A percentile compares a stretch with the other conserved stretches of the same genome.
Conservation (phyloP, 2,113 vertebrate species). For the Orcinus orca region DNA sequence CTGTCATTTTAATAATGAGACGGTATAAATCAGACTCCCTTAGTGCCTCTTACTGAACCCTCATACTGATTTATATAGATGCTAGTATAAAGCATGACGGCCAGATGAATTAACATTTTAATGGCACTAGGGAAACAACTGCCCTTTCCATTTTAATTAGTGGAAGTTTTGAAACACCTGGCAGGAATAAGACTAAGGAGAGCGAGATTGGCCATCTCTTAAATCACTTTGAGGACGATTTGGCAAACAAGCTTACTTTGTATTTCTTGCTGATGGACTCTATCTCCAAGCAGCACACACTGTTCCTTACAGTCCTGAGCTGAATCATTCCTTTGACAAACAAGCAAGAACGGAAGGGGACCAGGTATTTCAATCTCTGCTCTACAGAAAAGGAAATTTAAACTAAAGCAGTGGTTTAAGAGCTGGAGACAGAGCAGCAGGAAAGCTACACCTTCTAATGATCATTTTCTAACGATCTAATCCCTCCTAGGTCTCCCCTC, state of each 20-base stretch:
- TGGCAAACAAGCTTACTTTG: background rate
- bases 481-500: too few species aligned
- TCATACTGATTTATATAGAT: background rate
- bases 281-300: background rate
- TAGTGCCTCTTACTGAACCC: background rate
- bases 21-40: background rate
- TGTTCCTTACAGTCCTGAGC: background rate
- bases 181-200: background rate
- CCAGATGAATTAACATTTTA: background rate
- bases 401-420: background rate
- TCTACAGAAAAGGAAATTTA: conserved; percentile 1
- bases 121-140: background rate
- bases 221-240: background rate
- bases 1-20: background rate
- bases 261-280: background rate
- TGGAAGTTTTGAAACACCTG: background rate
- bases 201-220: background rate
- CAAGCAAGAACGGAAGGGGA: background rate
- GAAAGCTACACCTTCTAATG: background rate
- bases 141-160: conserved; percentile 24
- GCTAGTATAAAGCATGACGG: background rate
- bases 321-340: background rate
- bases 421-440: background rate
- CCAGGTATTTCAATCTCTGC: background rate
- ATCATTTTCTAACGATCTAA: background rate